Evolutionary conservation across 2,888 invertebrate genomes (phyloP).

Genomic region (Liopterus haemorrhoidalis): DNA sequence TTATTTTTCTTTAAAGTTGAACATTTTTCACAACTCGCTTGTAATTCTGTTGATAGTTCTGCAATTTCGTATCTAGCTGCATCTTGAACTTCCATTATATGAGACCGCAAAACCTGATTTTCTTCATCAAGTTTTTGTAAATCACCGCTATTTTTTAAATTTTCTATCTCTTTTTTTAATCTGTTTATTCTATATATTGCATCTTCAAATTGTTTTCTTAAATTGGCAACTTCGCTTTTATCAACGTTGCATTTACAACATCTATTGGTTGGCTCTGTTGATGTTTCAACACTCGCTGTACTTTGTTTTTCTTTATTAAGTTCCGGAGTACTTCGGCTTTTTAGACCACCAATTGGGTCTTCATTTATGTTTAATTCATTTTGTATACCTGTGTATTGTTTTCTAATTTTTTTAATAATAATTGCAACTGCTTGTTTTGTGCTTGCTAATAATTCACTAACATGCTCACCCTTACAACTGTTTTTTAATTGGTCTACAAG

Average conservation of each 20-base stretch:
- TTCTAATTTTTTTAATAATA: constrained; percentile 38
- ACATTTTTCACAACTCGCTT: constrained; percentile 32
- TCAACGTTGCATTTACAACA: constrained; percentile 34
- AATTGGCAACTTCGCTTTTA: constrained; percentile 32
- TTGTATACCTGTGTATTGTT: constrained; percentile 36
- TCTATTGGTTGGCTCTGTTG: too few relatives aligned
- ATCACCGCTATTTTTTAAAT: constrained; percentile 15
- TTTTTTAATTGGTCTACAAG: constrained; percentile 8
- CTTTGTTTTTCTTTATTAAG: too few relatives aligned
- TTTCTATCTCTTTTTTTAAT: constrained; percentile 10
- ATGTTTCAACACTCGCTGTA: too few relatives aligned
- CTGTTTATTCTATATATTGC: neutral
- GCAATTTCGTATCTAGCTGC: constrained; percentile 41
- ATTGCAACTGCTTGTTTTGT: constrained; percentile 39
- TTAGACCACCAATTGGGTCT: too few relatives aligned
- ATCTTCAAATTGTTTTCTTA: constrained; percentile 30
- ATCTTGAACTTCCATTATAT: constrained; percentile 40
- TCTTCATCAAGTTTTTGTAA: constrained; percentile 34
- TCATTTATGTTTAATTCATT: too few relatives aligned
- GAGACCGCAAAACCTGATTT: constrained; percentile 39
- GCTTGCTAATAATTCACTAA: constrained; percentile 38
- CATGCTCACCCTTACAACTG: constrained; percentile 33
- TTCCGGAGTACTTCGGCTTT: too few relatives aligned
- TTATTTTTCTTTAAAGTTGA: constrained; percentile 32
- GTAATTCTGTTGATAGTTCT: constrained; percentile 37